Conservation (phyloP, 2,797 vertebrate genomes). For the Stomatorhinus walkeri region DNA sequence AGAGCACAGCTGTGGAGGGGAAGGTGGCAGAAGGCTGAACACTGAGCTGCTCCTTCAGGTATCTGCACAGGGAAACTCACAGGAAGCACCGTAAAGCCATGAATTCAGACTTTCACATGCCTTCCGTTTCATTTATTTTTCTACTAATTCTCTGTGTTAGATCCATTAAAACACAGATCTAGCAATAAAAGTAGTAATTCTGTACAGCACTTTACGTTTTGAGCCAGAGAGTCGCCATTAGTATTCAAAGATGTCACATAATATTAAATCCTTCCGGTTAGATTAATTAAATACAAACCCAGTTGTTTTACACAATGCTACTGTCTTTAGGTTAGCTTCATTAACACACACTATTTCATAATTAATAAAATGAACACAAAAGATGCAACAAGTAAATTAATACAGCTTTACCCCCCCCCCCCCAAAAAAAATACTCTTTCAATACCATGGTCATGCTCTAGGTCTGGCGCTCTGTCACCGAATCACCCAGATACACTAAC, state of each 20-base stretch:
- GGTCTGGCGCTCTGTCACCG: neutral
- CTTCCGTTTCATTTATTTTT: neutral
- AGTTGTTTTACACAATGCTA: neutral
- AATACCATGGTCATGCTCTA: neutral
- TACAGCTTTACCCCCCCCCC: neutral
- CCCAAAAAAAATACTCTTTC: neutral
- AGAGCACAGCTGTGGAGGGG: neutral
- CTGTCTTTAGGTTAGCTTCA: neutral
- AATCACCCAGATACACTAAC: neutral
- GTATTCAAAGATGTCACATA: conserved; percentile 15
- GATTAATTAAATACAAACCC: neutral
- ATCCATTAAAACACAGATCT: neutral
- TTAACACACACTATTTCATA: neutral
- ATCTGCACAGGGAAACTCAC: neutral
- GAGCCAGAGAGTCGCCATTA: neutral
- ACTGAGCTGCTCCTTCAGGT: neutral
- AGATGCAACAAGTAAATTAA: neutral
- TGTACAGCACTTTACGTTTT: neutral
- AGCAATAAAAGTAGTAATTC: neutral
- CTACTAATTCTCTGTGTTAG: neutral
- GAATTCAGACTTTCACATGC: neutral
- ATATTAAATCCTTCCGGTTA: neutral
- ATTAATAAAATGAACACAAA: neutral
- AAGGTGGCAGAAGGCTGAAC: neutral
- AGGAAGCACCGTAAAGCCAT: neutral